Base-by-base conservation (phyloP, 64 coral and sea anemone genomes). In the Actinia equina region DNA sequence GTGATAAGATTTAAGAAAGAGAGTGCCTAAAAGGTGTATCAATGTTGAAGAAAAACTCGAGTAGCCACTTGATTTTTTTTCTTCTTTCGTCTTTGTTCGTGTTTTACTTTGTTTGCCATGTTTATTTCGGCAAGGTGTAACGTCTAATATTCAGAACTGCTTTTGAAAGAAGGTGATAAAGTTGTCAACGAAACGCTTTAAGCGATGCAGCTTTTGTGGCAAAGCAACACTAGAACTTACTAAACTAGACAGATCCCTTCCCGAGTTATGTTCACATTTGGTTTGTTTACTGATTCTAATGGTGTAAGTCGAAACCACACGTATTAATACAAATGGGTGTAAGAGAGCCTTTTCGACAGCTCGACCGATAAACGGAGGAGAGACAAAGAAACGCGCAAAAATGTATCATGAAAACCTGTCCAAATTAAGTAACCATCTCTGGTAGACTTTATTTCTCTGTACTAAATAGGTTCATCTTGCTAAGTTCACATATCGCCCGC, bases 271-370 rank as follows among this genome's bases (percentile, higher is more conserved):
- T 74, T 74, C 69, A 74, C 23, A 74, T 74, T 74, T 74, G 27
- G 49, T 81, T 81, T 81, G 78, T 81, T 81, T 81, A 81, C 78
- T 23, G 49, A 81, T 49, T 81, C 78, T 81, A 81, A 81, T 44
- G 78, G 78, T 81, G 78, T 81, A 81, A 81, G 78, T 44, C 78
- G 78, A 81, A 81, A 81, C 78, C 78, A 81, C 78, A 81, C 49
- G 42, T 81, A 81, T 81, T 81, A 81, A 49, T 74, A 74, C 69
- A 74, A 74, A 74, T 74, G 69, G 69, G 69, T 74, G 69, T 74
- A 30, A 74, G 20, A 74, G 69, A 74, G 26, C 69, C 69, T 74
- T 74, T 74, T 41, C 26, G 69, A 74, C 69, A 74, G 69, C 69
- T 74, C 27, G n/a, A 41, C 69, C 69, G 69, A 74, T 74, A 74